These are phyloP conservation scores for Ormyrus pomaceus DNA, from an alignment of 2,888 invertebrate genomes.

Conservation along the genomic window DNA sequence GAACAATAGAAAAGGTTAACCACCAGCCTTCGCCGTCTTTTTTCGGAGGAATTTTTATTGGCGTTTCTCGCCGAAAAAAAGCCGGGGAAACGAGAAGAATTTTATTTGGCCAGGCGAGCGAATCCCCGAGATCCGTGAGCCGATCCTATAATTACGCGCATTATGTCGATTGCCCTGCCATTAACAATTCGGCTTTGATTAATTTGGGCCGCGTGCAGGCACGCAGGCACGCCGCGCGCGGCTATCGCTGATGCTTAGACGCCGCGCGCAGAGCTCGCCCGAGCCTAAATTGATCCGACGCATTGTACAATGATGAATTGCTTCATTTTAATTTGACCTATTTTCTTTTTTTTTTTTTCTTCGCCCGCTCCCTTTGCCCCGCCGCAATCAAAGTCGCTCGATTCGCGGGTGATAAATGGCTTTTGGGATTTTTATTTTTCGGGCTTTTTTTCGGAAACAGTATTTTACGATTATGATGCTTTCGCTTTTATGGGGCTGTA, in stretches of 20 bases:
- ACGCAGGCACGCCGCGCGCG: constrained; percentile 53
- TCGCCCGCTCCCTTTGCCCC: too few species aligned
- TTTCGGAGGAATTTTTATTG: constrained; percentile 47
- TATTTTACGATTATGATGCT: too few species aligned
- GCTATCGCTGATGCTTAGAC: too few species aligned
- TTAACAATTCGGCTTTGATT: constrained; percentile 66
- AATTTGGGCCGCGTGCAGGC: constrained; percentile 62
- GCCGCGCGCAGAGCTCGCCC: not conserved
- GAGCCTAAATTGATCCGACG: constrained; percentile 29
- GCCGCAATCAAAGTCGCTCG: not conserved
- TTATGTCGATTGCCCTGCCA: constrained; percentile 65
- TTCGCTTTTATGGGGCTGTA: too few species aligned
- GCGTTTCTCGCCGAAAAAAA: constrained; percentile 39
- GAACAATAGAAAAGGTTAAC: constrained; percentile 38
- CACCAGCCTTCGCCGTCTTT: constrained; percentile 20
- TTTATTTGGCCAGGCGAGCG: constrained; percentile 43
- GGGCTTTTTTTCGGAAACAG: too few species aligned
- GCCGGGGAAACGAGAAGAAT: constrained; percentile 20
- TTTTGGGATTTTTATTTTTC: not conserved
- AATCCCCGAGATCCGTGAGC: constrained; percentile 44
- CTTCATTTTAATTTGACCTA: constrained; percentile 42
- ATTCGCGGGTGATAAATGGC: constrained; percentile 19
- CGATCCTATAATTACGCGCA: constrained; percentile 63
- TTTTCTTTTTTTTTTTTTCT: not conserved
- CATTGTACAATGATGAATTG: constrained; percentile 36